These are phyloP conservation scores for Cinclus cinclus DNA, from an alignment of 2,113 vertebrate species.

Conservation along the genomic window DNA sequence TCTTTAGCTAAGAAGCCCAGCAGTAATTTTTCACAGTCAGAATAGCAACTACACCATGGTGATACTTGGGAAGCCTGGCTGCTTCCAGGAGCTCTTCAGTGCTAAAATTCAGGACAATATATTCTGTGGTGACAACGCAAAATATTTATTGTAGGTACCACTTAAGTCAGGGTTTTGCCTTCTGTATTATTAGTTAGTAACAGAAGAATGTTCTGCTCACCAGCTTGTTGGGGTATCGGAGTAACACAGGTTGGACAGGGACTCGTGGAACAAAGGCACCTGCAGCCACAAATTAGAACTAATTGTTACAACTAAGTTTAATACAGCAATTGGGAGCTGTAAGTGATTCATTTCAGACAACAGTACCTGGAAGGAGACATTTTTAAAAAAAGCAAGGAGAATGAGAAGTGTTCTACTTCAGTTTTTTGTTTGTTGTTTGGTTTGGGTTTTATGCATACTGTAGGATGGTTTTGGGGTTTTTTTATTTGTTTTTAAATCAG, in stretches of 20 bases:
- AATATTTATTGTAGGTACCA: neutral
- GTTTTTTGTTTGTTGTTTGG: neutral
- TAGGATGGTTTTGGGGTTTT: neutral
- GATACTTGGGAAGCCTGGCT: neutral
- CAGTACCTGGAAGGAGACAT: neutral
- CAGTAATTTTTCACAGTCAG: neutral
- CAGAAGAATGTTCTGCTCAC: conserved; percentile 68
- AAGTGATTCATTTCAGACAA: neutral
- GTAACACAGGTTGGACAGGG: conserved; percentile 90
- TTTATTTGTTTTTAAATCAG: neutral
- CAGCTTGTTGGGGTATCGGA: conserved; percentile 90
- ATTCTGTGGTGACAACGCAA: neutral
- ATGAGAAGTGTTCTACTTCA: neutral
- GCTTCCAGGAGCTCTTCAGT: neutral
- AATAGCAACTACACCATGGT: neutral
- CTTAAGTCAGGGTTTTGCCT: neutral
- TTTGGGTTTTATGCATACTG: neutral
- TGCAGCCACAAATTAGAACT: conserved; percentile 59
- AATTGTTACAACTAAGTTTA: neutral
- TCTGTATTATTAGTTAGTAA: neutral
- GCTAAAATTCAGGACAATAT: neutral
- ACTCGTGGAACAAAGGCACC: conserved; percentile 92
- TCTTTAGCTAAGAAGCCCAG: neutral
- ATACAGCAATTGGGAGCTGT: neutral
- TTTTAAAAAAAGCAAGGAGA: neutral